phyloP scores from a whole-genome alignment of 2,888 invertebrate genomes.

The Thumatha senex region DNA sequence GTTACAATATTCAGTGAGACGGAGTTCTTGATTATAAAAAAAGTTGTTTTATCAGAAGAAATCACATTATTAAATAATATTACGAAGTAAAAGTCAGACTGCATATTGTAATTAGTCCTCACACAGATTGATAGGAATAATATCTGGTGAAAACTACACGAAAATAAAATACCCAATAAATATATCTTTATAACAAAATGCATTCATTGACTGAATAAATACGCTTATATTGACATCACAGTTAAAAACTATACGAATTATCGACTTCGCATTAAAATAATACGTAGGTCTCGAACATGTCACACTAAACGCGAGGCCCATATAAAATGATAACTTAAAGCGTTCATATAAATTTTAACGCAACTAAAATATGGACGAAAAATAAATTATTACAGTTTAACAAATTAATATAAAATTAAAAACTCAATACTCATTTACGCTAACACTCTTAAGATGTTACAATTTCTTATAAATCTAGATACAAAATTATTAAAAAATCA shows the following conservation, averaged over 20 bases:
- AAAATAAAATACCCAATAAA: background rate
- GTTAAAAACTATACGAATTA: constrained; percentile 23
- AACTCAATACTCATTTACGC: constrained; percentile 40
- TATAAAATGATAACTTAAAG: constrained; percentile 19
- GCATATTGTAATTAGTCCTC: background rate
- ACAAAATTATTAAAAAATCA: constrained; percentile 41
- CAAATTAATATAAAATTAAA: constrained; percentile 30
- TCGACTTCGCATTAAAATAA: constrained; percentile 27
- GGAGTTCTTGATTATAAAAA: no score
- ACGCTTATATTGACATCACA: constrained; percentile 28
- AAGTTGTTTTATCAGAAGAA: background rate
- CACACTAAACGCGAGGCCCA: constrained; percentile 12
- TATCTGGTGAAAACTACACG: background rate
- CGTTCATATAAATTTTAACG: constrained; percentile 24
- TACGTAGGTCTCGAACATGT: background rate
- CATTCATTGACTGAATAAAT: constrained; percentile 6
- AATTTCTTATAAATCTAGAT: constrained; percentile 39
- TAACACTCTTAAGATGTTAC: constrained; percentile 40
- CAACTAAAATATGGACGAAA: constrained; percentile 37
- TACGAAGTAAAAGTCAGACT: background rate
- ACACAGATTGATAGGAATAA: background rate
- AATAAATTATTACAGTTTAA: constrained; percentile 50
- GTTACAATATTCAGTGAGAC: no score
- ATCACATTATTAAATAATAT: background rate
- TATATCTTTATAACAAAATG: constrained; percentile 1